A percentile compares a stretch with the other conserved stretches of the same genome.
Conservation (phyloP, 1,140 invertebrate genomes). For the Pinna nobilis region DNA sequence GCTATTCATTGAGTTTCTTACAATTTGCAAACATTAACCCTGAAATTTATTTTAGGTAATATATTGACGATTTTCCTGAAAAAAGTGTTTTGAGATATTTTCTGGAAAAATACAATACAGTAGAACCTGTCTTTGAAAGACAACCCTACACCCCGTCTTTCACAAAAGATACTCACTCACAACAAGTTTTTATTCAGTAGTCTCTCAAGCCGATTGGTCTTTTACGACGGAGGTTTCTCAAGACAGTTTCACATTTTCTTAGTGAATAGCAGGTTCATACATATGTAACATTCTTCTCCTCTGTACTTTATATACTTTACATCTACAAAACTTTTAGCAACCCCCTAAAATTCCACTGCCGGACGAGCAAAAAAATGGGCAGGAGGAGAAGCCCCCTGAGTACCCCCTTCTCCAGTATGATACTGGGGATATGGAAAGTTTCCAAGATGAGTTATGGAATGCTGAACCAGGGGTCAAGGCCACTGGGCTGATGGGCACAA, state of each 20-base stretch:
- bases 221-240: no score
- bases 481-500: constrained; percentile 41
- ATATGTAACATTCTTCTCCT: no score
- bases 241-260: no score
- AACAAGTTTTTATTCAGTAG: not conserved
- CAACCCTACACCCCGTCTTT: not conserved
- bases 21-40: no score
- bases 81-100: no score
- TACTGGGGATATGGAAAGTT: constrained; percentile 22
- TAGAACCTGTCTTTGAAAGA: not conserved
- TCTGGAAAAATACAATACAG: no score
- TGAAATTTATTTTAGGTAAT: no score
- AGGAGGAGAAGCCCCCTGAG: not conserved
- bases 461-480: constrained; percentile 12
- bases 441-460: constrained; percentile 41
- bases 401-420: constrained; percentile 29
- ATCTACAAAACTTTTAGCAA: not conserved
- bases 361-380: constrained; percentile 11
- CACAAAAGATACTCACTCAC: not conserved
- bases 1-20: no score
- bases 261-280: no score
- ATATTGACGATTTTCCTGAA: no score
- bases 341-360: constrained; percentile 4
- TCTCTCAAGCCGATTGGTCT: no score
- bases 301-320: no score